Conservation (phyloP, 2,797 vertebrate genomes). For the Alcedo atthis region DNA sequence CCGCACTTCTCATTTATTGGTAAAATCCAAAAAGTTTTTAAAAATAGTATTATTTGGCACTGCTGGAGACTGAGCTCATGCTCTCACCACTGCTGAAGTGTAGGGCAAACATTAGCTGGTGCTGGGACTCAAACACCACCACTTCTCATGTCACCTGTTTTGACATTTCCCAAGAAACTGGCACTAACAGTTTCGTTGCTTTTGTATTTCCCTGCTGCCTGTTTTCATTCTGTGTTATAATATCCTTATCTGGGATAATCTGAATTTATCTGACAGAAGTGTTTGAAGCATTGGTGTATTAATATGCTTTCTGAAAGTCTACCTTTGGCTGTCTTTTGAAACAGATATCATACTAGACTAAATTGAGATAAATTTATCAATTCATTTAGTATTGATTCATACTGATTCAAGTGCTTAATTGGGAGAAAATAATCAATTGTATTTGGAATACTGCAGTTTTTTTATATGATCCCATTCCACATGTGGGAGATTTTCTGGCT, state of each 20-base stretch:
- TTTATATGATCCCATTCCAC: background rate
- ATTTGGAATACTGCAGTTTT: background rate
- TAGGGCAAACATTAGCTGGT: background rate
- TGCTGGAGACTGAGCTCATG: background rate
- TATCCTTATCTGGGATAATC: background rate
- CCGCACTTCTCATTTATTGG: background rate
- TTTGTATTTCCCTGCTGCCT: background rate
- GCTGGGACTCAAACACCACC: background rate
- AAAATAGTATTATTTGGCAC: background rate
- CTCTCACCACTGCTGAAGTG: background rate
- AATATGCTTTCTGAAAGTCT: background rate
- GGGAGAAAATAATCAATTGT: background rate
- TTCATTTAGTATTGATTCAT: slow-evolving; percentile 16
- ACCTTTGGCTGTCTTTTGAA: background rate
- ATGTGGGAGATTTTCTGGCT: background rate
- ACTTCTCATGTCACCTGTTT: background rate
- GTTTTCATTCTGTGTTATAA: background rate
- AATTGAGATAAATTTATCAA: background rate
- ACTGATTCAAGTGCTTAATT: background rate
- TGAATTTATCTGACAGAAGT: background rate
- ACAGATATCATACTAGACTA: background rate
- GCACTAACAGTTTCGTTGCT: background rate
- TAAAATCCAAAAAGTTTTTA: background rate
- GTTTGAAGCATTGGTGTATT: background rate
- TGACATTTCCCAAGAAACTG: background rate